Conservation (phyloP, 2,113 vertebrate species). For the Heteronetta atricapilla region DNA sequence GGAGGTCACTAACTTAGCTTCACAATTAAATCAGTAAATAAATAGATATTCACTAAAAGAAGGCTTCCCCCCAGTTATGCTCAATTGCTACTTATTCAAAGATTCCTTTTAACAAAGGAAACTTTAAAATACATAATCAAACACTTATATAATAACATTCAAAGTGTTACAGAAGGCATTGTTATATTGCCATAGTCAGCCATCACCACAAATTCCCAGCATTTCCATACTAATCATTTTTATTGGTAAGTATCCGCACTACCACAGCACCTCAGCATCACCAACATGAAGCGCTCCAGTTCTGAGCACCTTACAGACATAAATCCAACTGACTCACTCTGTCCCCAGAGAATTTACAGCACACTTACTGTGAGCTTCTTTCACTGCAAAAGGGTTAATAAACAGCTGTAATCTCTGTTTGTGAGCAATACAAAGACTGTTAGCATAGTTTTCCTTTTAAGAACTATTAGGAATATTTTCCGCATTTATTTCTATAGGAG, state of each 20-base stretch:
- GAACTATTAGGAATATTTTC: neutral
- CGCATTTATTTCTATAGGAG: neutral
- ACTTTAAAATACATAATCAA: neutral
- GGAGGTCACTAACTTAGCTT: neutral
- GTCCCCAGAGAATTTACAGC: neutral
- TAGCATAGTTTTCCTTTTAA: neutral
- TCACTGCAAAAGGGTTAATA: neutral
- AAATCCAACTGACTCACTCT: neutral
- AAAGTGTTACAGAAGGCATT: neutral
- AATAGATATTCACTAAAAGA: neutral
- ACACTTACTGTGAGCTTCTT: neutral
- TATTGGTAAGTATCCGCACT: neutral
- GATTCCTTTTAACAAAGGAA: constrained; percentile 1
- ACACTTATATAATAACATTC: neutral
- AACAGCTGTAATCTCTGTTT: neutral
- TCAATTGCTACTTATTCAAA: neutral
- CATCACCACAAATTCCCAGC: neutral
- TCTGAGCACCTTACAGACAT: neutral
- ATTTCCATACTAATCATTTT: neutral
- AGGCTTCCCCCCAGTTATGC: neutral
- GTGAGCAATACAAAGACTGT: neutral
- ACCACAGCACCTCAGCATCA: neutral
- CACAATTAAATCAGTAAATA: neutral
- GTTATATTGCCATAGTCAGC: neutral
- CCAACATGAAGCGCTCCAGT: neutral